Conservation (phyloP, 2,113 vertebrate species). For the Passer domesticus region DNA sequence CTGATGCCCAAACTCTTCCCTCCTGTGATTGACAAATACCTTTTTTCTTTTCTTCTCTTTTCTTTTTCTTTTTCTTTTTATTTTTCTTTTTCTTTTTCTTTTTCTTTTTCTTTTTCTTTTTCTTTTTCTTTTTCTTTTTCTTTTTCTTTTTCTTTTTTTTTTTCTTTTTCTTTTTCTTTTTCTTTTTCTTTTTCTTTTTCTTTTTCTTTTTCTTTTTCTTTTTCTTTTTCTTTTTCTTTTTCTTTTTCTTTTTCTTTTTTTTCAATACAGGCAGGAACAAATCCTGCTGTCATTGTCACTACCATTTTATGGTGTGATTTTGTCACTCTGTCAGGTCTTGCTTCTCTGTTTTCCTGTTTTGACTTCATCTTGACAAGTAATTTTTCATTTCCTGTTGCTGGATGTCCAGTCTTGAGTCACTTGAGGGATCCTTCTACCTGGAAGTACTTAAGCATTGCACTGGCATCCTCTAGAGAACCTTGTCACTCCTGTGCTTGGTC, state of each 20-base stretch:
- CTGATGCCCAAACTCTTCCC: not conserved
- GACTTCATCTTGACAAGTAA: not conserved
- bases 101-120: too few species aligned
- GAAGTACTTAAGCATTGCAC: not conserved
- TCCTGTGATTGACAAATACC: rapidly evolving
- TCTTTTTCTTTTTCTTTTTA: too few species aligned
- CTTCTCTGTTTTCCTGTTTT: not conserved
- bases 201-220: too few species aligned
- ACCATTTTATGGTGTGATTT: not conserved
- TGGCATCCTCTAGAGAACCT: not conserved
- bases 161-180: too few species aligned
- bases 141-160: too few species aligned
- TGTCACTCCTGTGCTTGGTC: not conserved
- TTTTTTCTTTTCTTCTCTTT: not conserved
- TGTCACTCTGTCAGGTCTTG: not conserved
- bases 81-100: too few species aligned
- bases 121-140: too few species aligned
- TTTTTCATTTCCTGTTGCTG: not conserved
- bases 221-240: too few species aligned
- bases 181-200: too few species aligned
- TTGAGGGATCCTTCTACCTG: not conserved
- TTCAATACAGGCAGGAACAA: not conserved
- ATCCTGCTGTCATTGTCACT: not conserved
- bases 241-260: too few species aligned
- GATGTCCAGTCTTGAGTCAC: not conserved